Evolutionary conservation across 2,113 vertebrate species (phyloP).

Genomic region (Edolisoma coerulescens): DNA sequence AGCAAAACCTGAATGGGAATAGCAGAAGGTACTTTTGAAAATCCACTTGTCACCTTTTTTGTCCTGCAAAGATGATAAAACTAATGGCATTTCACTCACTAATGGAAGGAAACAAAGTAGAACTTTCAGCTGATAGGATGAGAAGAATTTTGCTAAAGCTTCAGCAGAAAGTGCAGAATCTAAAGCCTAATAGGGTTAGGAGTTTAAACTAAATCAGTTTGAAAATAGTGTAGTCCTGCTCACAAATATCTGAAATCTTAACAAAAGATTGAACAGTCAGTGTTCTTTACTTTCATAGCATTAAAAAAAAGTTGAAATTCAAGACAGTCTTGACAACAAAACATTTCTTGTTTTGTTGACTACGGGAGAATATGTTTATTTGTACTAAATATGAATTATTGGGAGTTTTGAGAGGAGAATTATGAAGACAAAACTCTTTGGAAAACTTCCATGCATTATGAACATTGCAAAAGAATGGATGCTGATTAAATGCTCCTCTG

Average conservation of each 20-base stretch:
- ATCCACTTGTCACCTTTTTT: not conserved
- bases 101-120: not conserved
- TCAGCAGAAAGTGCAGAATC: not conserved
- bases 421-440: not conserved
- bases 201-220: not conserved
- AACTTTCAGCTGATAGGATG: not conserved
- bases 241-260: not conserved
- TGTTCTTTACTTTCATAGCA: not conserved
- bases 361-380: not conserved
- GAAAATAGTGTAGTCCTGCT: not conserved
- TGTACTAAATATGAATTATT: not conserved
- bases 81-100: not conserved
- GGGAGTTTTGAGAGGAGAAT: not conserved
- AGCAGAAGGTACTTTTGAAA: not conserved
- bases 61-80: not conserved
- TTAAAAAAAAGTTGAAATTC: not conserved
- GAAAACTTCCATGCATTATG: not conserved
- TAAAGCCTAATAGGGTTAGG: not conserved
- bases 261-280: not conserved
- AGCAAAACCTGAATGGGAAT: not conserved
- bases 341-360: not conserved
- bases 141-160: conserved; percentile 19
- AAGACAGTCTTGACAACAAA: not conserved
- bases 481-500: not conserved
- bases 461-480: not conserved